Evolutionary conservation across 2,113 vertebrate genomes (phyloP).

Genomic region (Odocoileus virginianus): DNA sequence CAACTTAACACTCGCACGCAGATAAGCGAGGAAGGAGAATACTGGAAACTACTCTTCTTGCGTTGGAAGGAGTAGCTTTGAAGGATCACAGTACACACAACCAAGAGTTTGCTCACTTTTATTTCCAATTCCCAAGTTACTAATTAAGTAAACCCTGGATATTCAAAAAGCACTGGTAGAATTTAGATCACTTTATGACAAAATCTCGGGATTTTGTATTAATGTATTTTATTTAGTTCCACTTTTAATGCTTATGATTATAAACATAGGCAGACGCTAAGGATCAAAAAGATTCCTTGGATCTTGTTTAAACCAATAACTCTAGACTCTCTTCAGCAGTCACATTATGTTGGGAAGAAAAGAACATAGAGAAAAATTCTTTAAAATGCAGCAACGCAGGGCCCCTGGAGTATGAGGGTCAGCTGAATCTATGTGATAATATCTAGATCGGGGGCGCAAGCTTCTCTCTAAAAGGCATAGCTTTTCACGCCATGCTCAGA

Average conservation of each 20-base stretch:
- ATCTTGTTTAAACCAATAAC: not conserved
- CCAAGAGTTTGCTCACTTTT: not conserved
- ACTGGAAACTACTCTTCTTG: not conserved
- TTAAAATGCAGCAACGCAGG: not conserved
- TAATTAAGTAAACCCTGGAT: not conserved
- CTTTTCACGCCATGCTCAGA: not conserved
- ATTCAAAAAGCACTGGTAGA: not conserved
- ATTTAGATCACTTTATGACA: not conserved
- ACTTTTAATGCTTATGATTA: not conserved
- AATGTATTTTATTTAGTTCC: not conserved
- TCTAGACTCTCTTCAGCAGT: not conserved
- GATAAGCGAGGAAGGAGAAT: not conserved
- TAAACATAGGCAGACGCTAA: not conserved
- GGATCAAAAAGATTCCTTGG: slow-evolving; percentile 21
- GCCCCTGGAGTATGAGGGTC: not conserved
- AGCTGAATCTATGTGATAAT: not conserved
- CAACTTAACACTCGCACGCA: accelerated
- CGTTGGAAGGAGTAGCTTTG: not conserved
- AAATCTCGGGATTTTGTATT: not conserved
- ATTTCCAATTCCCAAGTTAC: not conserved
- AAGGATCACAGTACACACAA: not conserved
- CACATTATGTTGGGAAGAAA: not conserved
- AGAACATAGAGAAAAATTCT: not conserved
- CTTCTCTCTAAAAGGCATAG: not conserved
- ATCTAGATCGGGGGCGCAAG: not conserved